phyloP scores from a whole-genome alignment of 2,113 vertebrate species.

The Dromiciops gliroides region DNA sequence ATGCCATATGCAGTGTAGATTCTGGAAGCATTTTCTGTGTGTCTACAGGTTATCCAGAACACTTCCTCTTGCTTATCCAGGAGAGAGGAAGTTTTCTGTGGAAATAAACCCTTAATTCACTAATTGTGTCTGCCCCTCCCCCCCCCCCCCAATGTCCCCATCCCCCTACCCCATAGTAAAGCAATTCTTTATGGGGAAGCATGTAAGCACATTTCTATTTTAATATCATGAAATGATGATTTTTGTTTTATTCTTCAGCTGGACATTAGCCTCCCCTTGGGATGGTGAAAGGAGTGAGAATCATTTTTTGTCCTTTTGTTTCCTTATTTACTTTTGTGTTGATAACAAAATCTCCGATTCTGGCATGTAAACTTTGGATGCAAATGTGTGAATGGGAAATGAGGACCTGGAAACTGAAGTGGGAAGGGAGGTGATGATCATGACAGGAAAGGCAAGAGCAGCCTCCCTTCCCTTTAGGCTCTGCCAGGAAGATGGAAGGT shows the following conservation, averaged over 20 bases:
- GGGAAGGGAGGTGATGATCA: background rate
- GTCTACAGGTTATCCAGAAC: slow-evolving; percentile 51
- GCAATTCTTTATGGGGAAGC: background rate
- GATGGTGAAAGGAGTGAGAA: too few relatives aligned
- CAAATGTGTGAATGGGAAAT: background rate
- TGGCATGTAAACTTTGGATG: slow-evolving; percentile 20
- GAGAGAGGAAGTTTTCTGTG: background rate
- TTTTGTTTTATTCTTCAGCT: background rate
- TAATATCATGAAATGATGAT: background rate
- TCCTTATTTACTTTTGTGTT: background rate
- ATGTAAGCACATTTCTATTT: background rate
- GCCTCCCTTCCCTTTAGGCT: background rate
- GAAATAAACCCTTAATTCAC: background rate
- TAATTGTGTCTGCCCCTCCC: rapidly evolving
- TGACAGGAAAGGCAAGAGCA: background rate
- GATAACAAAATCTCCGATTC: background rate
- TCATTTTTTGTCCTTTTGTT: background rate
- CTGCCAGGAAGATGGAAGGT: background rate
- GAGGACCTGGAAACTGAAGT: slow-evolving; percentile 4
- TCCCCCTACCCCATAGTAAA: background rate
- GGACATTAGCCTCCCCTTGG: background rate
- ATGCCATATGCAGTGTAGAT: slow-evolving; percentile 57
- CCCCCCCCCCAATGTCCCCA: background rate
- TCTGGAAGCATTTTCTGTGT: slow-evolving; percentile 49
- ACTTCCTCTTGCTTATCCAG: background rate